Conservation (phyloP, 2,888 invertebrate species). For the Diarsia brunnea region DNA sequence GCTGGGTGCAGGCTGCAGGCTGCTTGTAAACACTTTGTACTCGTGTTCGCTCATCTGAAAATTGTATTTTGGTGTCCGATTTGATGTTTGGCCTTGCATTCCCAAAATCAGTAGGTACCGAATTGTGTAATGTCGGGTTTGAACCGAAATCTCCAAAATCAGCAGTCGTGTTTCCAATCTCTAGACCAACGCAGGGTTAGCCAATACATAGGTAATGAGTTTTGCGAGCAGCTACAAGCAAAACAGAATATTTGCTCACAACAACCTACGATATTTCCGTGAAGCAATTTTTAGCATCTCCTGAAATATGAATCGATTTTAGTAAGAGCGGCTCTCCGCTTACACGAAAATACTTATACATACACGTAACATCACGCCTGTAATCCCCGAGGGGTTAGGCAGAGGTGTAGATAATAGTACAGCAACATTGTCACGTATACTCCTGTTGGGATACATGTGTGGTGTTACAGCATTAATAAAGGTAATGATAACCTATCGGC, state of each 20-base stretch:
- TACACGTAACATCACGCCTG: too few species aligned
- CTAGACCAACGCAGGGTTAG: background rate
- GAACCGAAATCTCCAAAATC: background rate
- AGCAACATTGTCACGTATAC: too few species aligned
- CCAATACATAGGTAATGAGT: too few species aligned
- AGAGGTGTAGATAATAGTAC: too few species aligned
- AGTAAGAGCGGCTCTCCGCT: background rate
- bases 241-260: background rate
- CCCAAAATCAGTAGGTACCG: background rate
- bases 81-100: background rate
- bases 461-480: background rate
- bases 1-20: background rate
- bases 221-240: too few species aligned
- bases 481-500: conserved; percentile 1
- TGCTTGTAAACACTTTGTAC: background rate
- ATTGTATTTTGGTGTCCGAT: conserved; percentile 2
- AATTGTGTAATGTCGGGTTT: background rate
- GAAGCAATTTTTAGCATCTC: background rate
- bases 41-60: background rate
- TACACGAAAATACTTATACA: background rate
- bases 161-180: background rate
- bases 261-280: background rate
- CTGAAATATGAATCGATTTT: background rate
- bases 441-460: background rate
- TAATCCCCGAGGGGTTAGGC: too few species aligned